Evolutionary conservation across 92 coral and sea anemone species (phyloP).

Genomic region (Actinostola sp.): DNA sequence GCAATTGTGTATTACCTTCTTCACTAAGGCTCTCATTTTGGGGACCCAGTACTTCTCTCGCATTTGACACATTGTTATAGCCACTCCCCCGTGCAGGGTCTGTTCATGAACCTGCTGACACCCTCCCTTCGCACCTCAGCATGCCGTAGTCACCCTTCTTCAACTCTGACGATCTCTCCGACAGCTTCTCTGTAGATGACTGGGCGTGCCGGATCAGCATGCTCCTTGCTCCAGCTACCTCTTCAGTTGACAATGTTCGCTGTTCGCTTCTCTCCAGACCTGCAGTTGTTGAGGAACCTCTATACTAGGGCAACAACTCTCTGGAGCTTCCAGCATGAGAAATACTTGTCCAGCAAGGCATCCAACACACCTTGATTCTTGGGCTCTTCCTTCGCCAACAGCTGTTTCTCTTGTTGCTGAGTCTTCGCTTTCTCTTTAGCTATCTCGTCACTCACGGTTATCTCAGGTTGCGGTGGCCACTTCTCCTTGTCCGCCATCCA

Average conservation of each 20-base stretch:
- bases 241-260: constrained; percentile 44
- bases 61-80: constrained; percentile 45
- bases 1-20: constrained; percentile 39
- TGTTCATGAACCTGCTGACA: constrained; percentile 32
- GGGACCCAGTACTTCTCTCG: constrained; percentile 50
- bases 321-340: constrained; percentile 5
- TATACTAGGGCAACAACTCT: background rate
- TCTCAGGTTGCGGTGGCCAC: constrained; percentile 59
- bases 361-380: too few relatives aligned
- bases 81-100: constrained; percentile 61
- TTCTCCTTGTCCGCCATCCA: constrained; percentile 40
- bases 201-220: constrained; percentile 18
- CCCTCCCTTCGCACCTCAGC: constrained; percentile 51
- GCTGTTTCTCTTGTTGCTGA: too few relatives aligned
- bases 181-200: background rate
- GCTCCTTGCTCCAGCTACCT: constrained; percentile 29
- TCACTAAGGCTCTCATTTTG: constrained; percentile 39
- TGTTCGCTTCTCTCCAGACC: constrained; percentile 1
- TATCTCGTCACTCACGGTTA: background rate
- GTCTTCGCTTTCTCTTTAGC: constrained; percentile 1
- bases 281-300: background rate
- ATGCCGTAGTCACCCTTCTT: constrained; percentile 33
- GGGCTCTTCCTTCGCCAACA: too few relatives aligned
- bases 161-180: constrained; percentile 11
- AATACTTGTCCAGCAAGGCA: too few relatives aligned